phyloP scores from a whole-genome alignment of 1,140 invertebrate species.

The Helicoverpa armigera region DNA sequence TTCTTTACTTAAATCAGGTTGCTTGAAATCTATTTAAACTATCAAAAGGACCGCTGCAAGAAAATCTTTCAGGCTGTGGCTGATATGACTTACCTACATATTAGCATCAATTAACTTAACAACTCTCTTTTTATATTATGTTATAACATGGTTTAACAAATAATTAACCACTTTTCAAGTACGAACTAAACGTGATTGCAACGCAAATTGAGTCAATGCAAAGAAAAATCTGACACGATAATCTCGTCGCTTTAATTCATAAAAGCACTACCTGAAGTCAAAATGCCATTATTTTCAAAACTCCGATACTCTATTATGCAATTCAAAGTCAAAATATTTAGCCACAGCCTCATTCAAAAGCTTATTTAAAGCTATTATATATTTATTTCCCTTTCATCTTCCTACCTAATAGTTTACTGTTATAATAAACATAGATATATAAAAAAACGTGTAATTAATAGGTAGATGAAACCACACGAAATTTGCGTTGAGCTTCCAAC shows the following conservation, averaged over 20 bases:
- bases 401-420: constrained; percentile 51
- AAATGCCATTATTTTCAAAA: neutral
- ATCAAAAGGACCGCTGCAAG: neutral
- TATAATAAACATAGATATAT: constrained; percentile 53
- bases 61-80: constrained; percentile 8
- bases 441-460: constrained; percentile 61
- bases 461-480: constrained; percentile 79
- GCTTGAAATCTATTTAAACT: neutral
- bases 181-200: too few relatives aligned
- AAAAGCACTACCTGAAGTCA: too few relatives aligned
- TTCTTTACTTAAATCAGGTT: too few relatives aligned
- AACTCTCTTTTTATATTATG: neutral
- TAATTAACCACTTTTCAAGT: too few relatives aligned
- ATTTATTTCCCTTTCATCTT: constrained; percentile 17
- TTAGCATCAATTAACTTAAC: neutral
- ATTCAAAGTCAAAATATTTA: neutral
- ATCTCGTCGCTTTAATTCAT: too few relatives aligned
- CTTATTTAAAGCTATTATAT: constrained; percentile 15
- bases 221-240: too few relatives aligned
- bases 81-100: neutral
- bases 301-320: too few relatives aligned
- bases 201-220: too few relatives aligned
- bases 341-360: constrained; percentile 11
- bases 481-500: constrained; percentile 86
- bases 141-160: too few relatives aligned